Conservation (phyloP, 92 coral and sea anemone genomes). For the Montipora capitata region DNA sequence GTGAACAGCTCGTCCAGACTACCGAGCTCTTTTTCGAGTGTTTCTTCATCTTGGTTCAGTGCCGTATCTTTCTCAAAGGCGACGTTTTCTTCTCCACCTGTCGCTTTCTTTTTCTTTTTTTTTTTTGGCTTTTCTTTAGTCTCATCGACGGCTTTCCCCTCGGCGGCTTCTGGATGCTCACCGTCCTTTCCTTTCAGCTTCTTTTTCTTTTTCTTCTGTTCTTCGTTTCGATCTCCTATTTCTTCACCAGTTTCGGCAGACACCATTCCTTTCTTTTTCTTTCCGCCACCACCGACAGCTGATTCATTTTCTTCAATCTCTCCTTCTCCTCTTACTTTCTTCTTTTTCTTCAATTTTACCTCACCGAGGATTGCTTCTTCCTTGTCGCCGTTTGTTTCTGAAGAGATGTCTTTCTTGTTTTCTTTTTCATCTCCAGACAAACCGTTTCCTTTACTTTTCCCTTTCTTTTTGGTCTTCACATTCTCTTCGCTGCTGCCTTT, state of each 20-base stretch:
- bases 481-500: neutral
- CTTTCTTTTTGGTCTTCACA: conserved; percentile 34
- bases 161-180: neutral
- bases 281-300: neutral
- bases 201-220: conserved; percentile 17
- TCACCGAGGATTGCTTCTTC: neutral
- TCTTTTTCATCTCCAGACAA: conserved; percentile 13
- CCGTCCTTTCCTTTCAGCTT: neutral
- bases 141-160: neutral
- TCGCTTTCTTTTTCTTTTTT: conserved; percentile 12
- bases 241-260: neutral
- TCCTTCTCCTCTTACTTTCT: neutral
- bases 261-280: neutral
- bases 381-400: neutral
- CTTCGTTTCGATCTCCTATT: neutral
- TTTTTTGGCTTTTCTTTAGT: neutral
- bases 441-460: neutral
- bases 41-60: neutral
- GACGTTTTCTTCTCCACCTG: neutral
- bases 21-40: conserved; percentile 11
- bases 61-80: neutral
- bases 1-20: neutral
- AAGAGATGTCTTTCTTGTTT: neutral
- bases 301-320: neutral
- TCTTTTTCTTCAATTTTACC: neutral